Base-by-base conservation (phyloP, 2,888 invertebrate species). In the Zhuqinia jingwanae region DNA sequence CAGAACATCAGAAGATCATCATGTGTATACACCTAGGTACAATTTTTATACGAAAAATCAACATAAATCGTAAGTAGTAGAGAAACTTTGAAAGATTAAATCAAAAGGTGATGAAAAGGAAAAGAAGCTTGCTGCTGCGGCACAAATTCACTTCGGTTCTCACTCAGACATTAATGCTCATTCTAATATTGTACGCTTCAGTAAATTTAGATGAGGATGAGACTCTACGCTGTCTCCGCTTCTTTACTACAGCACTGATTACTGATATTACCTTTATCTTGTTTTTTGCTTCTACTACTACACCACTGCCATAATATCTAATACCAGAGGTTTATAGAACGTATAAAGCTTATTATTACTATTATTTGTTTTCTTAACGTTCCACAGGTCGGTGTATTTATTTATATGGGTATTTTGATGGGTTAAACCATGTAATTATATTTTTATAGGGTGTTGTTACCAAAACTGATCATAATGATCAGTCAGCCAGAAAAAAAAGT, bases 51-150 rank as follows among this genome's bases (percentile, higher is more conserved):
- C 8, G 36, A 36, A 36, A 36, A 36, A 36, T 36, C 36, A 36
- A 36, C 36, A 8, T 36, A 36, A 6, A 6, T 60, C 0, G 15
- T 60, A 13, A 60, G 30, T 15, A 30, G 2, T 11, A 60, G 27
- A 8, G 2, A 60, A 60, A 15, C 30, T 27, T 13, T 15, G 60
- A 15, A 25, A 50, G 70, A 70, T 47, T 70, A 70, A 50, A 70
- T 70, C 70, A 20, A 20, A 58, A 76, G 76, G 56, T 58, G 58
- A 76, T 58, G 76, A 76, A 20, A 36, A 76, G 42, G 56, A 76
- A 76, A 58, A 20, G 73, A 73, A 50, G 25, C 25, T n/a, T n/a
- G n/a, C n/a, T n/a, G n/a, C n/a, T n/a, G n/a, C n/a, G n/a, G n/a
- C n/a, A n/a, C n/a, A n/a, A n/a, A n/a, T 36, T 36, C 50, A 73